A percentile compares a stretch with the other conserved stretches of the same genome.
These are phyloP conservation scores for Selenia dentaria DNA, from an alignment of 2,888 invertebrate genomes.

Conservation along the genomic window DNA sequence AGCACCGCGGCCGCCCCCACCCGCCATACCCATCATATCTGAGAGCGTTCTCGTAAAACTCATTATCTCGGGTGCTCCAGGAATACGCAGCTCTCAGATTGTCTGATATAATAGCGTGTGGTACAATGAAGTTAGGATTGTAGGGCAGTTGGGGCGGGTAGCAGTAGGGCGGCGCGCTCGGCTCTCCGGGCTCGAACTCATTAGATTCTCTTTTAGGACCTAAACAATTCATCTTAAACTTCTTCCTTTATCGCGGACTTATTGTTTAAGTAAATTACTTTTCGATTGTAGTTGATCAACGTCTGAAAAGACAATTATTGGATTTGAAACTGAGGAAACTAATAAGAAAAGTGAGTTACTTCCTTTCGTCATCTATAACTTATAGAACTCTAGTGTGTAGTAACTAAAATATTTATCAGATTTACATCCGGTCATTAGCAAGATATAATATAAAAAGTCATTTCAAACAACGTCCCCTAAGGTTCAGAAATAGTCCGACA, in stretches of 20 bases:
- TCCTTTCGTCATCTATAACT: too few relatives aligned
- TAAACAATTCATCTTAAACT: slow-evolving; percentile 66
- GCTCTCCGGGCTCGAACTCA: slow-evolving; percentile 52
- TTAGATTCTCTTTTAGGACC: slow-evolving; percentile 51
- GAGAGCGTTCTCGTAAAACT: slow-evolving; percentile 46
- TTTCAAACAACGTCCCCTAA: slow-evolving; percentile 59
- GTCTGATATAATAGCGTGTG: slow-evolving; percentile 41
- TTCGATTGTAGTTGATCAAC: background rate
- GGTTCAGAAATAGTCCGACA: slow-evolving; percentile 75
- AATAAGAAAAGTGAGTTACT: too few relatives aligned
- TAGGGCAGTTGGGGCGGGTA: slow-evolving; percentile 70
- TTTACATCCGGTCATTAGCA: slow-evolving; percentile 26
- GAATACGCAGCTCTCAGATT: slow-evolving; percentile 42
- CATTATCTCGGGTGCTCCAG: slow-evolving; percentile 48
- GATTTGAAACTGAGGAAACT: too few relatives aligned
- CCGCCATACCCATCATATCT: slow-evolving; percentile 51
- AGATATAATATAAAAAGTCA: slow-evolving; percentile 38
- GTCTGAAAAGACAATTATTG: slow-evolving; percentile 12
- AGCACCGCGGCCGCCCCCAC: slow-evolving; percentile 63
- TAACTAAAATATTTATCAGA: slow-evolving; percentile 9
- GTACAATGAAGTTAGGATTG: slow-evolving; percentile 65
- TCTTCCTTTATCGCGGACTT: background rate
- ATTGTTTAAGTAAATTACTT: slow-evolving; percentile 3
- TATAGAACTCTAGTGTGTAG: too few relatives aligned
- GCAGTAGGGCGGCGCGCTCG: slow-evolving; percentile 59